phyloP scores from a whole-genome alignment of 2,888 invertebrate species.

The Hemistola chrysoprasaria region DNA sequence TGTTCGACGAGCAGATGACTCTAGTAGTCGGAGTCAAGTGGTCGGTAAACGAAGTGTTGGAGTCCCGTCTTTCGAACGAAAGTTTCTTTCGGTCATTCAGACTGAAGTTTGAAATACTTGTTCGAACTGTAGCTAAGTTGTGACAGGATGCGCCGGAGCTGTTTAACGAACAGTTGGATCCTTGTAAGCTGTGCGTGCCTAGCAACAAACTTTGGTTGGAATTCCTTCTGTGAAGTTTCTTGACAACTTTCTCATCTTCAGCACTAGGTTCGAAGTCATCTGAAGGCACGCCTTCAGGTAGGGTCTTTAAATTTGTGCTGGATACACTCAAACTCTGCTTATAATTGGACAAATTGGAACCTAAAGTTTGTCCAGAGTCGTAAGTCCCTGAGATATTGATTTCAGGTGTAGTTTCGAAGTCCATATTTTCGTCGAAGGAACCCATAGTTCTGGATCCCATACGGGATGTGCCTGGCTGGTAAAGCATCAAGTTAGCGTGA shows the following conservation, averaged over 20 bases:
- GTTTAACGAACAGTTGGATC: slow-evolving; percentile 77
- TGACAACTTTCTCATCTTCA: slow-evolving; percentile 68
- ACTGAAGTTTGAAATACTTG: slow-evolving; percentile 73
- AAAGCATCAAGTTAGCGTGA: slow-evolving; percentile 75
- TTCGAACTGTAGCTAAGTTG: slow-evolving; percentile 66
- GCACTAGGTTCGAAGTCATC: slow-evolving; percentile 82
- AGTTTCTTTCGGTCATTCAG: slow-evolving; percentile 83
- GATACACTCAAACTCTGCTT: slow-evolving; percentile 85
- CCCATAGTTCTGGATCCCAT: slow-evolving; percentile 71
- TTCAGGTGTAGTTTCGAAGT: slow-evolving; percentile 62
- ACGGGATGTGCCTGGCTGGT: slow-evolving; percentile 69
- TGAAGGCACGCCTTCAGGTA: slow-evolving; percentile 87
- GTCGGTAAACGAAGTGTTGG: slow-evolving; percentile 89
- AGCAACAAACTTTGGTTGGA: slow-evolving; percentile 84
- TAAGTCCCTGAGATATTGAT: slow-evolving; percentile 61
- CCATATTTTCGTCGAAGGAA: slow-evolving; percentile 76
- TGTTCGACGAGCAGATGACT: slow-evolving; percentile 76
- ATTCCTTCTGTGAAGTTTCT: slow-evolving; percentile 81
- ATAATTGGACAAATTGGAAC: slow-evolving; percentile 83
- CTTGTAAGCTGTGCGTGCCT: slow-evolving; percentile 78
- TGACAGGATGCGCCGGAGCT: slow-evolving; percentile 72
- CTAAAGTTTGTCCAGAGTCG: slow-evolving; percentile 61
- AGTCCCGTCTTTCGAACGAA: slow-evolving; percentile 91
- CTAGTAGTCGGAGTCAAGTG: slow-evolving; percentile 64
- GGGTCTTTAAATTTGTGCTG: slow-evolving; percentile 86